phyloP scores from a whole-genome alignment of 2,113 vertebrate genomes.

The Platycercus adscitus region DNA sequence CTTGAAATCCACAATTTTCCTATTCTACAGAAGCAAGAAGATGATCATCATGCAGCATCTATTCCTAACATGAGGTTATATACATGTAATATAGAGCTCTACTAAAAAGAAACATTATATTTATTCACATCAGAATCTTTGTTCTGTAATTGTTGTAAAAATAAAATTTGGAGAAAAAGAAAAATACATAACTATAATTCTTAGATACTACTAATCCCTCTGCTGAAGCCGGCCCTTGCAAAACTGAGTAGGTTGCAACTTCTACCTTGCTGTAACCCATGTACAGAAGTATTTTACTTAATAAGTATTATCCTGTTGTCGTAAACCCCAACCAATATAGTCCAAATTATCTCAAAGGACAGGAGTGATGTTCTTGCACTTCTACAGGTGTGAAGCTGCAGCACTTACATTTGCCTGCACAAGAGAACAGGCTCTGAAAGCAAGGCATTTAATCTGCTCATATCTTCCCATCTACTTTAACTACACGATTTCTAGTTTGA shows the following conservation, averaged over 20 bases:
- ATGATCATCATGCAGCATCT: background rate
- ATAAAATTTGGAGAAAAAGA: background rate
- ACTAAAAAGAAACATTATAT: background rate
- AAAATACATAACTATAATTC: background rate
- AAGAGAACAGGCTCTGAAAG: background rate
- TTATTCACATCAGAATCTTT: background rate
- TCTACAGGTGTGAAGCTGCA: background rate
- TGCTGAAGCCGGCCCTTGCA: background rate
- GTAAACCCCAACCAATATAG: background rate
- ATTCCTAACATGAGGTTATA: background rate
- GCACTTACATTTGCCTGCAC: background rate
- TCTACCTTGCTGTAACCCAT: background rate
- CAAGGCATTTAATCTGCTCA: background rate
- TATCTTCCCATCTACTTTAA: background rate
- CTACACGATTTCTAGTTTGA: background rate
- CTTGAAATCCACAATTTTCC: background rate
- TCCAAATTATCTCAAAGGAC: background rate
- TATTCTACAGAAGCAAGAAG: background rate
- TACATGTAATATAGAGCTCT: background rate
- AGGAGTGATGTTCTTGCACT: background rate
- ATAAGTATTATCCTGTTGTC: background rate
- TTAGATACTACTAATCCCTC: background rate
- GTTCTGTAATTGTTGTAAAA: background rate
- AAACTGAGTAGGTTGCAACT: background rate
- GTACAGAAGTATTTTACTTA: background rate